Percentiles rank a stretch among this genome's conserved stretches.
Conservation (phyloP, 2,888 invertebrate species). For the Hyppa rectilinea region DNA sequence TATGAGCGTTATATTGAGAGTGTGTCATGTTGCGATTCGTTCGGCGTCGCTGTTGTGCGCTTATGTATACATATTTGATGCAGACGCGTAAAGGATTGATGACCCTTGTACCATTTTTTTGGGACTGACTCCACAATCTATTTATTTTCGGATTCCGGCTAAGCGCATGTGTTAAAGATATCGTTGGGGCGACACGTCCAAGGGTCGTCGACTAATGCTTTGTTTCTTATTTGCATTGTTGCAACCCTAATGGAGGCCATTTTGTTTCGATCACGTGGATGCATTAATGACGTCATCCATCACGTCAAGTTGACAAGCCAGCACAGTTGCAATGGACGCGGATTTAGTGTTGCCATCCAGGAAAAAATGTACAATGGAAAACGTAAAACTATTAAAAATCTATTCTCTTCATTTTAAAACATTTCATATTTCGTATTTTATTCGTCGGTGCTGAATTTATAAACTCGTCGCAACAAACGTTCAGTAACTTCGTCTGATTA, state of each 20-base stretch:
- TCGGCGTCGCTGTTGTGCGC: conserved; percentile 71
- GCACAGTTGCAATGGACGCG: conserved; percentile 80
- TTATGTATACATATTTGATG: conserved; percentile 84
- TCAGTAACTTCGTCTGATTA: conserved; percentile 40
- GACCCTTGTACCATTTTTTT: conserved; percentile 78
- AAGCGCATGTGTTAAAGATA: conserved; percentile 61
- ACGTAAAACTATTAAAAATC: conserved; percentile 44
- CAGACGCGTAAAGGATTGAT: conserved; percentile 84
- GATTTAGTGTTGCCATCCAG: conserved; percentile 65
- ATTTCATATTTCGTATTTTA: conserved; percentile 23
- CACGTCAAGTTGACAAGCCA: conserved; percentile 81
- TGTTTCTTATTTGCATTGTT: conserved; percentile 70
- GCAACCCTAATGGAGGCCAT: conserved; percentile 74
- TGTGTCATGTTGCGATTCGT: conserved; percentile 82
- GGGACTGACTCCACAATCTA: conserved; percentile 76
- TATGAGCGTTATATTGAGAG: conserved; percentile 85
- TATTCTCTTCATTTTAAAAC: conserved; percentile 18
- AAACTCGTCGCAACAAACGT: conserved; percentile 28
- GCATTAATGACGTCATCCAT: conserved; percentile 86
- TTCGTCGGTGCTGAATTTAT: conserved; percentile 6
- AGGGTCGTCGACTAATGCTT: conserved; percentile 33
- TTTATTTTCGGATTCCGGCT: conserved; percentile 72
- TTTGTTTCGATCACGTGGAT: conserved; percentile 79
- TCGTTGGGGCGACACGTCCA: conserved; percentile 30
- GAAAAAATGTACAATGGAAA: conserved; percentile 45